Conservation (phyloP, 2,113 vertebrate species). For the Oncorhynchus kisutch region DNA sequence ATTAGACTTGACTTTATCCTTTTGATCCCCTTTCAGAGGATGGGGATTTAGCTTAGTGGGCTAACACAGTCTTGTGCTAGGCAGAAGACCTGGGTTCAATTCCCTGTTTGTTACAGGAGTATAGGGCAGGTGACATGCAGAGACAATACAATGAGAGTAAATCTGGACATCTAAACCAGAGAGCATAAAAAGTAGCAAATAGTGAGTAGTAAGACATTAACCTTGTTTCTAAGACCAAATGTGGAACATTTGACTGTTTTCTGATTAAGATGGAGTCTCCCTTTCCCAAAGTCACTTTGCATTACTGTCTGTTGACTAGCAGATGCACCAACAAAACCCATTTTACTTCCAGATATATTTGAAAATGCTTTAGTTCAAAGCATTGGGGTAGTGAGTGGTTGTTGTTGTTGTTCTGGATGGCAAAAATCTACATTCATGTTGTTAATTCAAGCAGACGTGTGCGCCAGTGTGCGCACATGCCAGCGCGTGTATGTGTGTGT, state of each 20-base stretch:
- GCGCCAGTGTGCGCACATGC: too few species aligned
- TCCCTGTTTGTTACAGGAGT: too few species aligned
- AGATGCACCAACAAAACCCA: background rate
- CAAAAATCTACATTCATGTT: background rate
- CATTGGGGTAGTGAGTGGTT: background rate
- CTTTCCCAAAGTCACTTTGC: background rate
- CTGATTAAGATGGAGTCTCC: background rate
- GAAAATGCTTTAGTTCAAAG: background rate
- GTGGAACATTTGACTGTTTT: background rate
- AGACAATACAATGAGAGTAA: background rate
- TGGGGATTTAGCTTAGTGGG: too few species aligned
- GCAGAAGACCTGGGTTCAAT: too few species aligned
- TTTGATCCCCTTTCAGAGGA: too few species aligned
- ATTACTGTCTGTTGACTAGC: background rate
- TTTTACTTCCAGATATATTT: too few species aligned
- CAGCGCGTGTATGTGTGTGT: background rate
- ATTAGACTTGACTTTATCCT: too few species aligned
- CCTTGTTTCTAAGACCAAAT: background rate
- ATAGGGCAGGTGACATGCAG: background rate
- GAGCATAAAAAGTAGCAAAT: background rate
- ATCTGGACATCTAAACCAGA: background rate
- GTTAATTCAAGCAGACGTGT: background rate
- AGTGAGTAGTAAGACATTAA: background rate
- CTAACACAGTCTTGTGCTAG: too few species aligned
- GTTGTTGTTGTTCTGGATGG: background rate